These are phyloP conservation scores for Drosophila arawakana DNA, from an alignment of 1,140 invertebrate species.

Conservation along the genomic window DNA sequence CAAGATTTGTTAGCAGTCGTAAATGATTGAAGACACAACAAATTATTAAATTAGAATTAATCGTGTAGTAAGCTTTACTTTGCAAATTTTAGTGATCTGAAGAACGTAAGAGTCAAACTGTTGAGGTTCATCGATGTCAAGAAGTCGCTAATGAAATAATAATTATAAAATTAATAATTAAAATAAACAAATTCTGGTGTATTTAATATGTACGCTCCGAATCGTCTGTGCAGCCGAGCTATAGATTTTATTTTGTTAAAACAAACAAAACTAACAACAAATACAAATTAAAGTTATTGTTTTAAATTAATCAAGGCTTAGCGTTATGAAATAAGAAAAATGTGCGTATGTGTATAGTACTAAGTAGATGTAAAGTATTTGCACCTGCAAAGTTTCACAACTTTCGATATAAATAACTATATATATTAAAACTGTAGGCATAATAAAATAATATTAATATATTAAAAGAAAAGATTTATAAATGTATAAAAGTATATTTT, in stretches of 20 bases:
- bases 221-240: slow-evolving; percentile 7
- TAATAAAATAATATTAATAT: slow-evolving; percentile 22
- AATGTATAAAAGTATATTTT: slow-evolving; percentile 52
- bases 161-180: slow-evolving; percentile 19
- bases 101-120: slow-evolving; percentile 37
- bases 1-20: slow-evolving; percentile 22
- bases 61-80: slow-evolving; percentile 78
- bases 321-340: slow-evolving; percentile 21
- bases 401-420: slow-evolving; percentile 25
- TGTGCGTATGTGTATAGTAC: slow-evolving; percentile 39
- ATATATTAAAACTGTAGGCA: slow-evolving; percentile 13
- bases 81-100: slow-evolving; percentile 75
- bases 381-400: slow-evolving; percentile 38
- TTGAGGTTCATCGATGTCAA: slow-evolving; percentile 18
- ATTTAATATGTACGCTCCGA: neutral
- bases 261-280: neutral
- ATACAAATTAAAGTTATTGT: slow-evolving; percentile 24
- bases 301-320: slow-evolving; percentile 30
- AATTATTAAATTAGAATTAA: slow-evolving; percentile 60
- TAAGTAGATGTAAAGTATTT: slow-evolving; percentile 47
- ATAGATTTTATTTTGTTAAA: slow-evolving; percentile 36
- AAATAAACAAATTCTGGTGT: slow-evolving; percentile 1
- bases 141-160: slow-evolving; percentile 22
- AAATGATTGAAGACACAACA: slow-evolving; percentile 21
- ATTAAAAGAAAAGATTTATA: slow-evolving; percentile 16